Base-by-base conservation (phyloP, 2,888 invertebrate genomes). In the Aromia moschata region DNA sequence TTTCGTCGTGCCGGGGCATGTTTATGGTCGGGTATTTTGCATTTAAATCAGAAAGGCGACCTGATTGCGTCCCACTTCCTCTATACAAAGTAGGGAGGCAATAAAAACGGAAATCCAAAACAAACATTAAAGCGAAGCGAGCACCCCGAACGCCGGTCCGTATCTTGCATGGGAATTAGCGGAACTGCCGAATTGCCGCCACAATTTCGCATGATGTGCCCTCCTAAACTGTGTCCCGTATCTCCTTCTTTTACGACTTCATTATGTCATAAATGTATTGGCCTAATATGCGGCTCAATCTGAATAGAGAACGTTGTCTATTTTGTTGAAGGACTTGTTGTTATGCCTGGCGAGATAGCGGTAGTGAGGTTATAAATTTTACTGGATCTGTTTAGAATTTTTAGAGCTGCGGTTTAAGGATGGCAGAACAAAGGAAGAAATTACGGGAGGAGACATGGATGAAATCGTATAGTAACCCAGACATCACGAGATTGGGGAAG, bases 81-180 rank as follows among this genome's bases (percentile, higher is more conserved):
- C 65, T 67, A 67, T 46, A 63, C 68, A 67, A 66, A 67, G 63
- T 62, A 60, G 61, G 56, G 57, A 58, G 60, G 64, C 64, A 65
- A 60, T 70, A 71, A 70, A 70, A 70, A 70, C 67, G 61, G 59
- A 67, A 69, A 70, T 70, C 65, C 69, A 61, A 65, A 70, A 70
- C 67, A 67, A 67, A 67, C 68, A 69, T 70, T 69, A 72, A 70
- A 71, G 65, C 69, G 64, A 71, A 72, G 67, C 70, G 66, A 69
- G 67, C 69, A 67, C 68, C 70, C 67, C 70, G 69, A 70, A 69
- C 70, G 71, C 70, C 66, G 68, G 63, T 38, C 64, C 60, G 65
- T 69, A 69, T 69, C 65, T 62, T 49, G 64, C 64, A 66, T 66
- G 58, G 67, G 55, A 69, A 70, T 70, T 70, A 70, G 66, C 60